Evolutionary conservation across 2,888 invertebrate genomes (phyloP).

Genomic region (Spisula subtruncata): DNA sequence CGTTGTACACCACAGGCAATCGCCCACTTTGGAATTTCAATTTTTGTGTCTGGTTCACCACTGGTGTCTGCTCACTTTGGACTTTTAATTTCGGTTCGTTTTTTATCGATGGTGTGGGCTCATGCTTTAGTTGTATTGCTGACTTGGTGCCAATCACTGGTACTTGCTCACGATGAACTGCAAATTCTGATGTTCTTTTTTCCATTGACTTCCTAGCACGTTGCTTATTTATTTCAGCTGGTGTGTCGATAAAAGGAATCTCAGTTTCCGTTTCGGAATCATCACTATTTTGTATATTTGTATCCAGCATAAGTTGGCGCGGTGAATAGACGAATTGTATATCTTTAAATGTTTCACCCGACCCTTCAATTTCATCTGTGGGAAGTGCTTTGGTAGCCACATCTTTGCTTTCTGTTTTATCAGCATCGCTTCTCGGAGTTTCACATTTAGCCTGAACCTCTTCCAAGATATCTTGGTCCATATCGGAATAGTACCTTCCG

Average conservation of each 20-base stretch:
- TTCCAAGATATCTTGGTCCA: constrained; percentile 55
- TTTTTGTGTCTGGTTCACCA: too few species aligned
- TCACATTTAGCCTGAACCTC: constrained; percentile 38
- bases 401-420: background rate
- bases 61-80: too few species aligned
- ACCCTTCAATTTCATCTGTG: constrained; percentile 5
- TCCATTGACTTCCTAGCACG: background rate
- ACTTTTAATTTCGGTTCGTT: too few species aligned
- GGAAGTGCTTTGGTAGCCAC: too few species aligned
- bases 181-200: background rate
- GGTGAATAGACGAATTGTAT: constrained; percentile 31
- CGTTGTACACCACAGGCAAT: too few species aligned
- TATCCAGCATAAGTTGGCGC: background rate
- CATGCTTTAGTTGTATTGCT: background rate
- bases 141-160: background rate
- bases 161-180: background rate
- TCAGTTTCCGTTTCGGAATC: background rate
- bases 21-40: too few species aligned
- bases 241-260: background rate
- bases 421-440: background rate
- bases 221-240: background rate
- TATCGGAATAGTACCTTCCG: constrained; percentile 65
- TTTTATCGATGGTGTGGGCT: background rate
- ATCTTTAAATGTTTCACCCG: constrained; percentile 39
- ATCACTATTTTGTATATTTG: background rate